Base-by-base conservation (phyloP, 2,888 invertebrate genomes). In the Bombylius discolor region DNA sequence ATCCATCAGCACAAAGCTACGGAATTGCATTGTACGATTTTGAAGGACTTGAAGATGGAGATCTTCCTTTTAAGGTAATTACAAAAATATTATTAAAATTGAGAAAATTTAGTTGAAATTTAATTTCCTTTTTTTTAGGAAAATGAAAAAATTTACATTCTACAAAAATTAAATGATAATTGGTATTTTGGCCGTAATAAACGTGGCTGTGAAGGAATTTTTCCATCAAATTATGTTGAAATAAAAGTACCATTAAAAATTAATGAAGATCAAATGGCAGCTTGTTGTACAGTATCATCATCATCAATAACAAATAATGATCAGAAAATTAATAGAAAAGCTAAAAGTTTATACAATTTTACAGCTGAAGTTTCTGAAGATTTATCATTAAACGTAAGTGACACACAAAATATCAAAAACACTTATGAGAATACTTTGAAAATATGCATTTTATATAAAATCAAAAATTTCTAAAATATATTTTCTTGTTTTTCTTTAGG, bases 21-120 rank as follows among this genome's bases (percentile, higher is more conserved):
- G 91, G 87, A 23, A 77, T 90, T 58, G 89, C 90, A 13, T 73
- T 89, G 47, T 90, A 83, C 70, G 86, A 90, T 72, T 92, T 87
- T 67, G 78, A 80, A 59, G 83, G 86, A 13, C 77, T 79, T 13
- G 87, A 89, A 66, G 76, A 79, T 14, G 89, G 85, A 63, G 92
- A 93, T 78, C 79, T 93, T 59, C 78, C 80, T 62, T 85, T 93
- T 70, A 84, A 84, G 74, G 87, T 89, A 69, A 11, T 42, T 42
- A 11, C 4, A 42, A 42, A 42, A 11, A 42, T 42, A 11, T 23
- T 23, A 23, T 23, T 23, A 23, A 23, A 23, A 2, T 23, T 23
- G 1, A 23, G 23, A 3, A 42, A 42, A 42, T 42, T 42, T 42
- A 34, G 39, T 47, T 49, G 54, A 51, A 56, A 12, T n/a, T 57